These are phyloP conservation scores for Saccopteryx bilineata DNA, from an alignment of 2,113 vertebrate genomes.

Conservation along the genomic window DNA sequence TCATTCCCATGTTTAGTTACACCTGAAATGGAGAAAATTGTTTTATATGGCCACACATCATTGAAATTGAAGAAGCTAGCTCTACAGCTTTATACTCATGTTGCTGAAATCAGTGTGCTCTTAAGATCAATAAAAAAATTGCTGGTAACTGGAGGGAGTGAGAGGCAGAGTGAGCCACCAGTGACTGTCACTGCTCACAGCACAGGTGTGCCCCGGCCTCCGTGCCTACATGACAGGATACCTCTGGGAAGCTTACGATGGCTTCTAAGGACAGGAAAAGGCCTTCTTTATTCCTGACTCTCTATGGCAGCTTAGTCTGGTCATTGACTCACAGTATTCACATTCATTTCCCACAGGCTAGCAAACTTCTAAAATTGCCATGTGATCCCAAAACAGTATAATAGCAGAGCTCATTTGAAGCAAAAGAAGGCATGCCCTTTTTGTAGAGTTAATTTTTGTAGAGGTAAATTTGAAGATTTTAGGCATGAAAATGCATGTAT, in stretches of 20 bases:
- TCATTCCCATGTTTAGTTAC: not conserved
- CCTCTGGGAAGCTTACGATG: not conserved
- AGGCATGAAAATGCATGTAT: not conserved
- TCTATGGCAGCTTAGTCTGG: not conserved
- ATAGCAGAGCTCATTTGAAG: not conserved
- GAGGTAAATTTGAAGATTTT: not conserved
- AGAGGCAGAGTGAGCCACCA: not conserved
- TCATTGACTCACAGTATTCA: not conserved
- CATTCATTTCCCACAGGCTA: not conserved
- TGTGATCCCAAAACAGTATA: not conserved
- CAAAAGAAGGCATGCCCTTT: not conserved
- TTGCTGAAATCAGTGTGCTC: slow-evolving; percentile 8
- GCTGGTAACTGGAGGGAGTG: not conserved
- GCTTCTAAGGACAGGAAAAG: not conserved
- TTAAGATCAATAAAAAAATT: not conserved
- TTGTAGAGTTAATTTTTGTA: not conserved
- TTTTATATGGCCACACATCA: not conserved
- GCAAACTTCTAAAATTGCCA: not conserved
- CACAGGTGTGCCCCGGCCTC: too few relatives aligned
- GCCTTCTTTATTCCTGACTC: not conserved
- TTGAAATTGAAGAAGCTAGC: slow-evolving; percentile 19
- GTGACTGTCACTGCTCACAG: not conserved
- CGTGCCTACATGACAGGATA: too few relatives aligned
- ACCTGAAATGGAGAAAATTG: not conserved
- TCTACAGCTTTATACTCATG: not conserved